Evolutionary conservation across 1,140 invertebrate genomes (phyloP), one percentile per base, ranked within the genome.

Genomic region (Lepidotrigona ventralis): DNA sequence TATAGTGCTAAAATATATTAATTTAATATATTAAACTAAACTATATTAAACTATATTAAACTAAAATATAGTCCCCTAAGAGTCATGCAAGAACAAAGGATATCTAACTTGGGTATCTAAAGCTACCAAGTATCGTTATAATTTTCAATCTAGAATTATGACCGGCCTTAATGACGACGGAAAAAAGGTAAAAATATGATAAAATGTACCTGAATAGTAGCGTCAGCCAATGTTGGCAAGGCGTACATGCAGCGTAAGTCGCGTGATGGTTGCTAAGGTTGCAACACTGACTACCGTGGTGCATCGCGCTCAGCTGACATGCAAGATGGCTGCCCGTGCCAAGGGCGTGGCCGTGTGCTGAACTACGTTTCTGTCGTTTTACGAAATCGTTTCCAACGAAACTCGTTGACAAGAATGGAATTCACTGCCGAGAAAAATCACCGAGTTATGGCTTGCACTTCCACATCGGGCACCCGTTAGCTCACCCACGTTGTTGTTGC

Each of bases 281-380:
- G 86, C 90, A 78, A 74, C 85, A 86, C 86, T 91, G 90, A 80
- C 86, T 91, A 90, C 79, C 92, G 91, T 92, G 90, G 91, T 93
- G 90, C 91, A 91, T 90, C 88, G 86, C 82, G 82, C 64, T 79
- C 83, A 86, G 84, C 86, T 88, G 86, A 87, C 70, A 87, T 53
- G 53, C 92, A 94, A 94, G 91, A 94, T 94, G 93, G 93, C 93
- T 91, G 90, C 90, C 75, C 56, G 72, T 72, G 73, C 85, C 90
- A 91, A 93, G 93, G 93, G 93, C 93, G 93, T 94, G 93, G 93
- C 90, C 90, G 84, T 83, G 83, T 80, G 89, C 85, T 81, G 33
- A 64, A 46, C 74, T 29, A 76, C 78, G 72, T 79, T 84, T 86
- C 72, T 53, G 39, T 58, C 68, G 79, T 63, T 81, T 81, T 26